A percentile compares a stretch with the other conserved stretches of the same genome.
phyloP scores from a whole-genome alignment of 2,113 vertebrate species.

The Nothobranchius kuhntae region DNA sequence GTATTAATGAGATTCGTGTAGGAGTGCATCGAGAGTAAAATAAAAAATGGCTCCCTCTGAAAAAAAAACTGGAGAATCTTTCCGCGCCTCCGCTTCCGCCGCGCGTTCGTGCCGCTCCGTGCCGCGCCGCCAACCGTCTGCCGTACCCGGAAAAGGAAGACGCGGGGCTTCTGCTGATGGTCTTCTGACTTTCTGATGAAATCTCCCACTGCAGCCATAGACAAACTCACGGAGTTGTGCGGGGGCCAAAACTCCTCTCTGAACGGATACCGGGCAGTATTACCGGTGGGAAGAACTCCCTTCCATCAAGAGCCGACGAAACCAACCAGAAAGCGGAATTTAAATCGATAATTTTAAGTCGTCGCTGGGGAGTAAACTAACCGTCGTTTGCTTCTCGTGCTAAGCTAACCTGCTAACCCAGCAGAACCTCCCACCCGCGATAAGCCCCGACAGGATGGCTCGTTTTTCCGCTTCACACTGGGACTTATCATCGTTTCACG shows the following conservation, averaged over 20 bases:
- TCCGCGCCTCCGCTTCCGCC: neutral
- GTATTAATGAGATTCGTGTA: too few species aligned
- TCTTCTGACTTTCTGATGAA: slow-evolving; percentile 78
- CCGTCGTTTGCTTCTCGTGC: slow-evolving; percentile 1
- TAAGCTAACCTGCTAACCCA: slow-evolving; percentile 41
- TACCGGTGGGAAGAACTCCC: rapidly evolving
- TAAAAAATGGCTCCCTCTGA: too few species aligned
- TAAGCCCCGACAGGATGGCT: slow-evolving; percentile 55
- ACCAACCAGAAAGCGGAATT: rapidly evolving
- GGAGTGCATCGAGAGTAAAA: too few species aligned
- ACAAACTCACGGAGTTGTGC: neutral
- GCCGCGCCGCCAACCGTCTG: slow-evolving; percentile 29
- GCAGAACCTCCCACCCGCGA: neutral
- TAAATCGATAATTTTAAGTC: neutral
- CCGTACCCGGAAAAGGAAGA: neutral
- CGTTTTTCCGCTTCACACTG: slow-evolving; percentile 7
- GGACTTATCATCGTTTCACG: slow-evolving; percentile 3
- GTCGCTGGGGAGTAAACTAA: neutral
- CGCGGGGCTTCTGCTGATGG: slow-evolving; percentile 21
- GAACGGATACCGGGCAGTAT: neutral
- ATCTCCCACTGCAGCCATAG: slow-evolving; percentile 42
- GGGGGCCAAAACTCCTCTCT: neutral
- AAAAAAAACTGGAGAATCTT: too few species aligned
- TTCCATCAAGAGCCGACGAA: rapidly evolving
- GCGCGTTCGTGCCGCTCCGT: neutral